Evolutionary conservation across 2,113 vertebrate genomes (phyloP).

Genomic region (Perca fluviatilis): DNA sequence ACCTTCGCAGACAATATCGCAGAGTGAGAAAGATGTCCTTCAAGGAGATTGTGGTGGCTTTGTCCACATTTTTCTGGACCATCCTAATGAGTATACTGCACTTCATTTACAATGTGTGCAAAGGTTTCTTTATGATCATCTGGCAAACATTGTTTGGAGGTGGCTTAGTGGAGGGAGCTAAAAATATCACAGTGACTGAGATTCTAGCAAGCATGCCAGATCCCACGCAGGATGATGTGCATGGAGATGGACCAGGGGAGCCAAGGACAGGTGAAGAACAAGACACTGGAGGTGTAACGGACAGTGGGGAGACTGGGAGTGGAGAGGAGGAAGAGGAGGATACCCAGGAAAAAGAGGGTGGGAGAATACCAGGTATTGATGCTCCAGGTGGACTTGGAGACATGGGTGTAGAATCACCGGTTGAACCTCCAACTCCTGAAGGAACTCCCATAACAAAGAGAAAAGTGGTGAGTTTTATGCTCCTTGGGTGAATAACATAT

Average conservation of each 20-base stretch:
- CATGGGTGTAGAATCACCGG: constrained; percentile 89
- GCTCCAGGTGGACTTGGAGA: constrained; percentile 91
- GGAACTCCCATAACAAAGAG: constrained; percentile 91
- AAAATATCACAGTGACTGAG: constrained; percentile 91
- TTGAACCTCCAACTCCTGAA: constrained; percentile 93
- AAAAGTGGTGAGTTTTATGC: constrained; percentile 77
- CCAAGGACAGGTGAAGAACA: constrained; percentile 82
- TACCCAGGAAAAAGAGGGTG: constrained; percentile 86
- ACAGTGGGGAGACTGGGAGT: constrained; percentile 82
- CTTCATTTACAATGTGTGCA: constrained; percentile 85
- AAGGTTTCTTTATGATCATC: constrained; percentile 88
- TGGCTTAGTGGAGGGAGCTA: constrained; percentile 92
- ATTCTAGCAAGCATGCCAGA: constrained; percentile 95
- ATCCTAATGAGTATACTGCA: constrained; percentile 82
- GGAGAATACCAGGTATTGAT: constrained; percentile 85
- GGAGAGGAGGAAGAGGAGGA: constrained; percentile 87
- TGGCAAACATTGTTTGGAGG: constrained; percentile 93
- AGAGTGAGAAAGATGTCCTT: constrained; percentile 87
- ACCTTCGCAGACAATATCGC: constrained; percentile 86
- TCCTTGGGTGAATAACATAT: not conserved
- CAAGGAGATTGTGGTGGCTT: constrained; percentile 85
- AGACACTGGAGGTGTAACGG: constrained; percentile 81
- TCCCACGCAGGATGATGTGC: constrained; percentile 93
- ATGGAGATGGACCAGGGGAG: constrained; percentile 87
- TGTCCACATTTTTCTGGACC: constrained; percentile 87